Percentiles rank a stretch among this genome's conserved stretches.
These are phyloP conservation scores for Quiscalus mexicanus DNA, from an alignment of 2,113 vertebrate genomes.

Conservation along the genomic window DNA sequence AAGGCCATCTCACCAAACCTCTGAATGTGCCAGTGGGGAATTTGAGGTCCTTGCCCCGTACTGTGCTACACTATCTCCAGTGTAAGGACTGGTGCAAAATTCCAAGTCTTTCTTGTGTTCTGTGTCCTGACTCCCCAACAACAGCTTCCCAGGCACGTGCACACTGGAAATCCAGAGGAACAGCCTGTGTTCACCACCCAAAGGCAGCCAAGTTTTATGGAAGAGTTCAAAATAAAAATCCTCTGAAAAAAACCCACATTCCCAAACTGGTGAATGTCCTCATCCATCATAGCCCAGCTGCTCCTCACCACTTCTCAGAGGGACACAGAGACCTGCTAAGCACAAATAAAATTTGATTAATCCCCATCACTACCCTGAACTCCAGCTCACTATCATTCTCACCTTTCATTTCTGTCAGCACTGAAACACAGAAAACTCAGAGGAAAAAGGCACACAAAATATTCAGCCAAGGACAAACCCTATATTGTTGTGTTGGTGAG, in stretches of 20 bases:
- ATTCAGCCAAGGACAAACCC: neutral
- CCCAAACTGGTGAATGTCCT: neutral
- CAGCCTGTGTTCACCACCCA: neutral
- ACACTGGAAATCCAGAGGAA: neutral
- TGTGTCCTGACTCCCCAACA: neutral
- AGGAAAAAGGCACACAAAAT: neutral
- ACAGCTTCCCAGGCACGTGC: neutral
- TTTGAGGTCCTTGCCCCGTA: accelerated
- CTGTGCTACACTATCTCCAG: neutral
- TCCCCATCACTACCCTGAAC: neutral
- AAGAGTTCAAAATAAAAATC: neutral
- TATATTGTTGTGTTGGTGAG: neutral
- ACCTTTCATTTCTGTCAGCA: neutral
- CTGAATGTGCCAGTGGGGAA: neutral
- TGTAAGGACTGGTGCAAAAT: neutral
- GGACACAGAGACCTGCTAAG: neutral
- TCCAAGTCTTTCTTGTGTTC: neutral
- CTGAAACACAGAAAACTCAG: neutral
- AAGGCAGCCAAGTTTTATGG: neutral
- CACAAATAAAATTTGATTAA: neutral
- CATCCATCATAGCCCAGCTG: neutral
- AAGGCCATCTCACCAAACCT: neutral
- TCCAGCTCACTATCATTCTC: neutral
- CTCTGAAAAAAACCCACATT: neutral
- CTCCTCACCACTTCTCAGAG: neutral